These are phyloP conservation scores for Parnassius glacialis DNA, from an alignment of 2,888 invertebrate species.

Conservation along the genomic window DNA sequence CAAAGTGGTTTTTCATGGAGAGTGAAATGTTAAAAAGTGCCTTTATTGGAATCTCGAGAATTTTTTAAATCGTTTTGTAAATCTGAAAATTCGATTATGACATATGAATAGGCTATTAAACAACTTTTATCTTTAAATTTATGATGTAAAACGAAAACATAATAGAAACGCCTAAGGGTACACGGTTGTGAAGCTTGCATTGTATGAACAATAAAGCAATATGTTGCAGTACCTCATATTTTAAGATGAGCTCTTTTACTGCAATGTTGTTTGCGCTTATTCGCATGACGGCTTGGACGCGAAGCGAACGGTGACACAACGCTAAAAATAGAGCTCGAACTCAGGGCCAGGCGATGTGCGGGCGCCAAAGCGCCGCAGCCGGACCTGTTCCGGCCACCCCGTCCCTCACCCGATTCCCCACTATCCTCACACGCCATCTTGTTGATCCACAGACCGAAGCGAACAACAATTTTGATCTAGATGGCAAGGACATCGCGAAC, in stretches of 20 bases:
- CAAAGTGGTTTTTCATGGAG: too few relatives aligned
- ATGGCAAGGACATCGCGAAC: constrained; percentile 57
- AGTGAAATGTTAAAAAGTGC: too few relatives aligned
- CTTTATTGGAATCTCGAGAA: too few relatives aligned
- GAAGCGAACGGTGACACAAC: constrained; percentile 72
- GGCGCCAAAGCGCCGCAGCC: constrained; percentile 42
- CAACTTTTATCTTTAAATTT: constrained; percentile 3
- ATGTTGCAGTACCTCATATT: constrained; percentile 24
- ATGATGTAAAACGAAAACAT: constrained; percentile 20
- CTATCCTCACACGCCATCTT: constrained; percentile 67
- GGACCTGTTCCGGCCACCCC: constrained; percentile 51
- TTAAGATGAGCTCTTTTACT: constrained; percentile 37
- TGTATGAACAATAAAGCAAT: constrained; percentile 23
- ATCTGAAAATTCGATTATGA: background rate
- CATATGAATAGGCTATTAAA: constrained; percentile 13
- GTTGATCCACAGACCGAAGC: constrained; percentile 60
- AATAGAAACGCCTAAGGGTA: constrained; percentile 15
- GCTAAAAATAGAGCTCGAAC: constrained; percentile 74
- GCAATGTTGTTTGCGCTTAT: constrained; percentile 39
- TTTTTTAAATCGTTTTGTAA: background rate
- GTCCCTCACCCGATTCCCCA: constrained; percentile 52
- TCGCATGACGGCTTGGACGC: constrained; percentile 47
- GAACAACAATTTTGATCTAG: constrained; percentile 49
- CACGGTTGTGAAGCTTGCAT: constrained; percentile 7
- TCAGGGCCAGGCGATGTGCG: constrained; percentile 50